A percentile compares a stretch with the other conserved stretches of the same genome.
phyloP scores from a whole-genome alignment of 2,888 invertebrate species.

The Tetranychus truncatus region DNA sequence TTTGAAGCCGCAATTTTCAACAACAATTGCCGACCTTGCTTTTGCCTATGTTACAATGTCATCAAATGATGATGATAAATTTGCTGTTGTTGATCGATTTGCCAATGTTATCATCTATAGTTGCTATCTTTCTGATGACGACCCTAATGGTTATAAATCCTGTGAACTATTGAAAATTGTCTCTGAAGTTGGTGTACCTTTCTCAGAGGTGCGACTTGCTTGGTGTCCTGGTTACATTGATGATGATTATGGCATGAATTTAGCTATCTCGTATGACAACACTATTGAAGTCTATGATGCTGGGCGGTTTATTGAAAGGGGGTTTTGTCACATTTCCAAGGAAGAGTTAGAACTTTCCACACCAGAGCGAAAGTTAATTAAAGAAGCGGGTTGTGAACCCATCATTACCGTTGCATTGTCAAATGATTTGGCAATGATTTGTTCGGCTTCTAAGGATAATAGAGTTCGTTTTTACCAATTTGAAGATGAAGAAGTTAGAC shows the following conservation, averaged over 20 bases:
- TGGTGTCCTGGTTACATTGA: conserved; percentile 17
- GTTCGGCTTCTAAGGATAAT: conserved; percentile 17
- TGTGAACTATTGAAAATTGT: conserved; percentile 11
- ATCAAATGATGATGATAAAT: conserved; percentile 7
- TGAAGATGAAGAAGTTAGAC: not conserved
- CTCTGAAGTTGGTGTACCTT: conserved; percentile 5
- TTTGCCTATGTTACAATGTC: conserved; percentile 14
- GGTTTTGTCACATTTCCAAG: conserved; percentile 1
- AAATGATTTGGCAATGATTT: conserved; percentile 16
- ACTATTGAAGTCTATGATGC: conserved; percentile 14
- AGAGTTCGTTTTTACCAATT: conserved; percentile 14
- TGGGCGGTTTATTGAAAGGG: conserved; percentile 1
- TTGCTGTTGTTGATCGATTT: conserved; percentile 14
- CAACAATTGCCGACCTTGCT: conserved; percentile 14
- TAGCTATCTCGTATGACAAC: conserved; percentile 13
- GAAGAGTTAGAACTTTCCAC: conserved; percentile 4
- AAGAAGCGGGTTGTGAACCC: not conserved
- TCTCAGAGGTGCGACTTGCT: conserved; percentile 5
- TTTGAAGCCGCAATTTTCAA: conserved; percentile 6
- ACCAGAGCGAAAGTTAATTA: not conserved
- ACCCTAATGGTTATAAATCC: not conserved
- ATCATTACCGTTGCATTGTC: conserved; percentile 13
- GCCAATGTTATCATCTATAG: conserved; percentile 15
- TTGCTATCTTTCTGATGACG: not conserved
- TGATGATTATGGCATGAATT: conserved; percentile 14